Percentiles rank a stretch among this genome's conserved stretches.
Evolutionary conservation across 1,140 invertebrate species (phyloP).

Genomic region (Caenorhabditis inopinata): DNA sequence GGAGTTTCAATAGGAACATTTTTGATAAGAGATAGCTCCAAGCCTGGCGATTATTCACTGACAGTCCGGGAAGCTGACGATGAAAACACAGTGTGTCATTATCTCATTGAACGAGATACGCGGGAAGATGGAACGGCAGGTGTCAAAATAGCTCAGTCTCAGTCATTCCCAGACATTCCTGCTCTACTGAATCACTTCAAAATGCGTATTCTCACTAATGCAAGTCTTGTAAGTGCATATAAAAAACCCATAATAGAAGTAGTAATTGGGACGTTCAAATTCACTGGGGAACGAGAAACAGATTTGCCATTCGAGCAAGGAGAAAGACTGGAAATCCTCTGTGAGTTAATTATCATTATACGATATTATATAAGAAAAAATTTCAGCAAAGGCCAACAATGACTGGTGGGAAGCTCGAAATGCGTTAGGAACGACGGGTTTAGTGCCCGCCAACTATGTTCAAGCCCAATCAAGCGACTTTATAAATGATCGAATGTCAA

Average conservation of each 20-base stretch:
- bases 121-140: not conserved
- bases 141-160: constrained; percentile 81
- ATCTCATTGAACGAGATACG: not conserved
- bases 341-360: too few species aligned
- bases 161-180: constrained; percentile 87
- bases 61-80: constrained; percentile 50
- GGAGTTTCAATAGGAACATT: constrained; percentile 50
- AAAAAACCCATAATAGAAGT: constrained; percentile 47
- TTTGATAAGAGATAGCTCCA: constrained; percentile 54
- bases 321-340: constrained; percentile 84
- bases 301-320: constrained; percentile 92
- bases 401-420: constrained; percentile 96
- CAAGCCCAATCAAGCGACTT: not conserved
- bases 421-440: constrained; percentile 79
- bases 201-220: constrained; percentile 92
- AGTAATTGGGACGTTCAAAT: constrained; percentile 83
- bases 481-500: constrained; percentile 16
- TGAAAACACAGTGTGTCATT: constrained; percentile 5
- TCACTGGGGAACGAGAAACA: constrained; percentile 81
- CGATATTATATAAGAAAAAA: too few species aligned
- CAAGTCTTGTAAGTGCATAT: constrained; percentile 81
- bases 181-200: constrained; percentile 88
- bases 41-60: constrained; percentile 51
- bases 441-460: constrained; percentile 93
- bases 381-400: constrained; percentile 82